These are phyloP conservation scores for Girardinus metallicus DNA, from an alignment of 2,797 vertebrate species.

Conservation along the genomic window DNA sequence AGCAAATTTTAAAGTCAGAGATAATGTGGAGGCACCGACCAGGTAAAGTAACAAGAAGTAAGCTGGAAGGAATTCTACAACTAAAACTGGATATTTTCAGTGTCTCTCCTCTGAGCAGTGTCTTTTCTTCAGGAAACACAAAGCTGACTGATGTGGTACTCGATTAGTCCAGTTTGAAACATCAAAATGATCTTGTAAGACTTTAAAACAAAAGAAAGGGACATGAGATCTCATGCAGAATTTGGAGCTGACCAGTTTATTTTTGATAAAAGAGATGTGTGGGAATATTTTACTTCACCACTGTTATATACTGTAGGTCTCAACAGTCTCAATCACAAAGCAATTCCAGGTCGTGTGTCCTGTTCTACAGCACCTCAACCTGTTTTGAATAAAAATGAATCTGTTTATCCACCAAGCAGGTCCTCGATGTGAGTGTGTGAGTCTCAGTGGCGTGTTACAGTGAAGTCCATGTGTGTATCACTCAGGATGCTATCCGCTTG, in stretches of 20 bases:
- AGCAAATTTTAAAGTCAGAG: not conserved
- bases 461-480: slow-evolving; percentile 55
- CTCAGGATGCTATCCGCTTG: slow-evolving; percentile 33
- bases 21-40: not conserved
- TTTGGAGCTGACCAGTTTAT: not conserved
- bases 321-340: not conserved
- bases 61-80: not conserved
- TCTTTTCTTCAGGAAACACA: not conserved
- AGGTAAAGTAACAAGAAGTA: not conserved
- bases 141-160: not conserved
- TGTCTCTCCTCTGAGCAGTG: not conserved
- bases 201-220: not conserved
- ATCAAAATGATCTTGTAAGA: not conserved
- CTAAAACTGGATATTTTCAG: not conserved
- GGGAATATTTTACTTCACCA: not conserved
- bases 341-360: not conserved
- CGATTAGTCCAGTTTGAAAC: not conserved
- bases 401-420: not conserved
- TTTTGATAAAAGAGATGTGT: not conserved
- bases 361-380: not conserved
- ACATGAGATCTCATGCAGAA: not conserved
- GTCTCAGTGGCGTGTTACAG: slow-evolving; percentile 3
- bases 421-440: not conserved
- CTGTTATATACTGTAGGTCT: not conserved
- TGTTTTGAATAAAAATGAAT: not conserved